phyloP scores from a whole-genome alignment of 1,140 invertebrate species.

The Acromyrmex echinatior region DNA sequence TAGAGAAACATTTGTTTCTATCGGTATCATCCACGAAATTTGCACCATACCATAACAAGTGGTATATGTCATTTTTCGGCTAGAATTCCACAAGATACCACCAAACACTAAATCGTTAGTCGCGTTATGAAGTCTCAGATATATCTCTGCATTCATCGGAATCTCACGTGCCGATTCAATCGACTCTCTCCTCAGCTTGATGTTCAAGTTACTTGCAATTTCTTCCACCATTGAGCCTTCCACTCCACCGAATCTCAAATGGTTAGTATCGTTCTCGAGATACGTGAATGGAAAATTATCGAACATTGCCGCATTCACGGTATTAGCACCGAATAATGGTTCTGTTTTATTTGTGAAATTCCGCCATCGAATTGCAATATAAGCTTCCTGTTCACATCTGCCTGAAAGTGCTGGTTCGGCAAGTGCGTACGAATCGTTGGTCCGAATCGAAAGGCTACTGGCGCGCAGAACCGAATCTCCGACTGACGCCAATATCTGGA shows the following conservation, averaged over 20 bases:
- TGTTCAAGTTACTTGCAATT: conserved; percentile 64
- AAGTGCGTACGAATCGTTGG: conserved; percentile 57
- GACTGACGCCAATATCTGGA: conserved; percentile 73
- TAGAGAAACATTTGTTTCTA: conserved; percentile 74
- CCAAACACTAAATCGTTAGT: conserved; percentile 79
- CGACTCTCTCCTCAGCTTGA: conserved; percentile 62
- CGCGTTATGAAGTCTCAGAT: conserved; percentile 10
- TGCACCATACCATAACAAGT: conserved; percentile 79
- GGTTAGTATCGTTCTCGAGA: background rate
- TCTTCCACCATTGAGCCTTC: conserved; percentile 39
- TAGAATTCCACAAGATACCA: conserved; percentile 72
- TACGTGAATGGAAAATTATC: conserved; percentile 74
- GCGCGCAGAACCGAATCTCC: conserved; percentile 67
- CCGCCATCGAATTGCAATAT: conserved; percentile 42
- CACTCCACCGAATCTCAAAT: conserved; percentile 71
- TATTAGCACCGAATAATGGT: conserved; percentile 64
- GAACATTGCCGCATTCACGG: conserved; percentile 73
- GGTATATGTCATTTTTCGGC: conserved; percentile 70
- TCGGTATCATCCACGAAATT: conserved; percentile 80
- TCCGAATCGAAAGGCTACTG: conserved; percentile 69
- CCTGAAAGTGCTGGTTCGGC: conserved; percentile 66
- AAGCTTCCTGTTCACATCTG: conserved; percentile 59
- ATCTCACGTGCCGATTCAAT: conserved; percentile 54
- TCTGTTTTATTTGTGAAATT: conserved; percentile 23
- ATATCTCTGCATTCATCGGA: conserved; percentile 26